Conservation (phyloP, 2,113 vertebrate genomes). For the Rhea pennata region DNA sequence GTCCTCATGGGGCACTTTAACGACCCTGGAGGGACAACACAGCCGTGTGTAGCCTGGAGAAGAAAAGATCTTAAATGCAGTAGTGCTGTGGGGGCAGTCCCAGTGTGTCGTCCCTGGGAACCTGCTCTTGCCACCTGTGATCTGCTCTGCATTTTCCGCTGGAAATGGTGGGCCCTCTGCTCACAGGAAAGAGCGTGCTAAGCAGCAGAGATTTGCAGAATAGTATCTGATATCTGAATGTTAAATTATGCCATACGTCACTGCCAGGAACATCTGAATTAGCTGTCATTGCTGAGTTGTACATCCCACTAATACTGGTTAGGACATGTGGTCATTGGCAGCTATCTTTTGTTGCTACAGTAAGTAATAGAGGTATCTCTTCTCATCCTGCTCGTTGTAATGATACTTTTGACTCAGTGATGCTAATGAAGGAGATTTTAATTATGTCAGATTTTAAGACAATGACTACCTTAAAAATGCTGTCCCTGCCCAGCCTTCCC, state of each 20-base stretch:
- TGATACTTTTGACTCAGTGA: not conserved
- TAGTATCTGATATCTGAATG: not conserved
- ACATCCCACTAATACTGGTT: not conserved
- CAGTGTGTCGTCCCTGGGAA: rapidly evolving
- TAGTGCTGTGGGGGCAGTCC: not conserved
- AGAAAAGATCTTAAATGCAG: no score
- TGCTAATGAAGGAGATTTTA: conserved; percentile 1
- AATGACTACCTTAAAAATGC: not conserved
- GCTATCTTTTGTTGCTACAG: not conserved
- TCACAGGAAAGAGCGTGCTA: not conserved
- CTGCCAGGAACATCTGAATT: not conserved
- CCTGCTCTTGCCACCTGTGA: not conserved
- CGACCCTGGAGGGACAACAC: no score
- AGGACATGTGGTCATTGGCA: not conserved
- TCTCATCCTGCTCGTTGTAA: not conserved
- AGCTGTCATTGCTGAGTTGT: not conserved
- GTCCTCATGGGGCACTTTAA: no score
- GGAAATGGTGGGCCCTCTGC: not conserved
- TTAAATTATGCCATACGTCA: not conserved
- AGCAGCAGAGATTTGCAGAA: not conserved
- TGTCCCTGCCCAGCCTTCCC: not conserved
- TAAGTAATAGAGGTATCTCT: not conserved
- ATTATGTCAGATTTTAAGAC: not conserved
- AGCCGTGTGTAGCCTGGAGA: no score
- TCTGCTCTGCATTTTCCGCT: not conserved